Evolutionary conservation across 1,140 invertebrate species (phyloP), one percentile per base, ranked within the genome.

Genomic region (Helicoverpa zea): DNA sequence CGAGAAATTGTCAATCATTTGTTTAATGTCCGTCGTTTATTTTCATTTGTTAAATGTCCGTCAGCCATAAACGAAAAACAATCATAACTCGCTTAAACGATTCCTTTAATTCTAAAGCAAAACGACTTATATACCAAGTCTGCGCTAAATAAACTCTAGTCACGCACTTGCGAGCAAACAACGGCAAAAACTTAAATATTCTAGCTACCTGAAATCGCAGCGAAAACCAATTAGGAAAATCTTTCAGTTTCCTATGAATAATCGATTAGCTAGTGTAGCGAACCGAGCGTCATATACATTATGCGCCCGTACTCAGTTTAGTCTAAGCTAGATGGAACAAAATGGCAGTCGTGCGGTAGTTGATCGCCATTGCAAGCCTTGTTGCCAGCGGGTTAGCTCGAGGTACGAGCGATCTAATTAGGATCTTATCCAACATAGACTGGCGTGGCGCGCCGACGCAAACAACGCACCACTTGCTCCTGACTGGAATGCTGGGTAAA

Each of bases 401-500:
- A 70, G 23, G 18, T 52, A 51, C 68, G 56, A 75, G 16, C 73
- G 54, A 58, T 73, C 70, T 73, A 73, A 73, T 73, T 51, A 73
- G 70, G 58, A 52, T 76, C 59, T 63, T 76, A 51, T 29, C 13
- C 7, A 14, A 58, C 30, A 56, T 30, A 14, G 23, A 16, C 29
- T 52, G 56, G 18, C 18, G 16, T 74, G 30, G 51, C 13, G 14
- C 47, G 43, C 12, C 47, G 61, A 14, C 29, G 75, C 30, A 51
- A 64, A 12, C 23, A 23, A 52, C 35, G 23, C 23, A 10, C 12
- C 61, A 54, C 51, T 75, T 59, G 54, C 61, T 12, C 75, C 30
- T n/a, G 47, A 47, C 74, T 43, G 66, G 43, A 59, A 52, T 61
- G 64, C 54, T 54, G 43, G 72, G 30, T 56, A 77, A 89, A 90